Evolutionary conservation across 1,140 invertebrate genomes (phyloP).

Genomic region (Drosophila rhopaloa): DNA sequence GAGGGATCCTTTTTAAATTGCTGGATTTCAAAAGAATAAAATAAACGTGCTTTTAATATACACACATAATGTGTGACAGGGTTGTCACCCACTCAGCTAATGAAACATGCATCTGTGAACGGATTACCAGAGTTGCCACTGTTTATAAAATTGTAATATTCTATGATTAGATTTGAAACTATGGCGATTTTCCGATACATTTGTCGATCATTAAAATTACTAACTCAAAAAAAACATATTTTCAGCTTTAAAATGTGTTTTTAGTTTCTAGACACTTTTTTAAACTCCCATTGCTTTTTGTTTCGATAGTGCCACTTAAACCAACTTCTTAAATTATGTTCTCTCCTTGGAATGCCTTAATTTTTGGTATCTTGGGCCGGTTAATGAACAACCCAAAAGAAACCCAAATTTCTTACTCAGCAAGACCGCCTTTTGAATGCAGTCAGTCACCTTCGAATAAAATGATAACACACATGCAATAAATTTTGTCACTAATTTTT

Average conservation of each 20-base stretch:
- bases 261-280: too few species aligned
- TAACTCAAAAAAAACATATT: not conserved
- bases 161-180: too few species aligned
- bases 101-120: too few species aligned
- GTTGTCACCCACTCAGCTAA: not conserved
- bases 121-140: not conserved
- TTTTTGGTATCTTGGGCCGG: not conserved
- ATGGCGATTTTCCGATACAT: too few species aligned
- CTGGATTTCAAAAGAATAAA: slow-evolving; percentile 5
- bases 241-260: not conserved
- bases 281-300: not conserved
- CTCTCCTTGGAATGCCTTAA: not conserved
- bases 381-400: not conserved
- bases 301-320: not conserved
- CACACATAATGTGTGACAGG: not conserved
- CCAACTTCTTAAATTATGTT: not conserved
- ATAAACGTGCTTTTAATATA: not conserved
- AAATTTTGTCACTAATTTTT: slow-evolving; percentile 78
- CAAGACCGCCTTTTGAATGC: slow-evolving; percentile 26
- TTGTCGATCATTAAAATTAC: too few species aligned
- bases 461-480: slow-evolving; percentile 61
- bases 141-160: too few species aligned
- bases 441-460: slow-evolving; percentile 19
- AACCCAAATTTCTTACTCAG: slow-evolving; percentile 18
- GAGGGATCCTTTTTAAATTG: slow-evolving; percentile 3